These are phyloP conservation scores for Gavia stellata DNA, from an alignment of 2,113 vertebrate species.

Conservation along the genomic window DNA sequence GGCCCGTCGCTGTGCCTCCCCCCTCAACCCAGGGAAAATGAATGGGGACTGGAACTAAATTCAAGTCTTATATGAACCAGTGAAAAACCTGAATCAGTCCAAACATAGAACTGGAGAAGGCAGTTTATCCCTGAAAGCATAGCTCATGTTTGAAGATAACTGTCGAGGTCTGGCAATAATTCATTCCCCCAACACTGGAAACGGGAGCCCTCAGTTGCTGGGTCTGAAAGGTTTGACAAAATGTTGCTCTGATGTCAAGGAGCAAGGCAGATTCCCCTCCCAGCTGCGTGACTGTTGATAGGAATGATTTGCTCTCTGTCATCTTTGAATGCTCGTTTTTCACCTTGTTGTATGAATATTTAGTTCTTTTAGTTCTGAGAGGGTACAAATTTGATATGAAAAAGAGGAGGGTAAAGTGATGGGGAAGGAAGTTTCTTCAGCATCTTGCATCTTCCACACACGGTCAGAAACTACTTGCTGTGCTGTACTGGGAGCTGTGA, in stretches of 20 bases:
- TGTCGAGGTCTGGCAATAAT: background rate
- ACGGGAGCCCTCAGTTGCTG: background rate
- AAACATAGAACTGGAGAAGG: background rate
- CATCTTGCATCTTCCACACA: background rate
- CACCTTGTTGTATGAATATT: background rate
- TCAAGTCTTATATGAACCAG: background rate
- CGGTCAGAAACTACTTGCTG: background rate
- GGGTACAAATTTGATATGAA: background rate
- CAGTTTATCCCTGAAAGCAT: background rate
- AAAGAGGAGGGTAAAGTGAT: background rate
- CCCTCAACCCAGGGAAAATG: background rate
- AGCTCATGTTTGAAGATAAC: background rate
- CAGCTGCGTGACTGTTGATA: background rate
- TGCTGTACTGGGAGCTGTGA: background rate
- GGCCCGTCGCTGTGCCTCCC: background rate
- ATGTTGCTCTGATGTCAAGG: background rate
- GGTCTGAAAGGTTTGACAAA: background rate
- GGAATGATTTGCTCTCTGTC: background rate
- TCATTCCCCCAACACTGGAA: background rate
- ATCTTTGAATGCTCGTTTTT: background rate
- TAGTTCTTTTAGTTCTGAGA: background rate
- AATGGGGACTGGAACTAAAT: background rate
- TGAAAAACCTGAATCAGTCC: background rate
- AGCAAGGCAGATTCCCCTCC: background rate
- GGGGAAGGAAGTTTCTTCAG: background rate